Evolutionary conservation across 2,888 invertebrate genomes (phyloP), one percentile per base, ranked within the genome.

Genomic region (Quadroppia sp.): DNA sequence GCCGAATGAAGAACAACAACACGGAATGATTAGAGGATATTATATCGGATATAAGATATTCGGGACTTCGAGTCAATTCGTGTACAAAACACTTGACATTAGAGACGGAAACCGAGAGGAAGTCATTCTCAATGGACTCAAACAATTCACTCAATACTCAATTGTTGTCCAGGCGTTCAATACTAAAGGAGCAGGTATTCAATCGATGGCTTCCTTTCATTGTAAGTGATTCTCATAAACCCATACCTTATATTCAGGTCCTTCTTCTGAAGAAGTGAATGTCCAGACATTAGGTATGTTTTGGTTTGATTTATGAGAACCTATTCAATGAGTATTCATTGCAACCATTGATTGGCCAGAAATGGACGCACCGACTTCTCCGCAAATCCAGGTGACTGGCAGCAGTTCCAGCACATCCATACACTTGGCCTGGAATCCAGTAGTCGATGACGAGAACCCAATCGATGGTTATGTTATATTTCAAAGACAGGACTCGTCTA

Each of bases 161-260:
- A 80, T 83, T 6, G 80, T 82, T 69, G 81, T 83, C 4, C 81
- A 82, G 76, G 82, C 83, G 13, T 82, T 80, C 77, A 83, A 83
- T 76, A 78, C 78, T 4, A 80, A 80, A 71, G 83, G 83, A 1
- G 80, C 81, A 40, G 69, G 69, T 69, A 83, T 25, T 83, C 83
- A 23, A 25, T 20, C 1, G 40, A 23, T 30, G 13, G 20, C 13
- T n/a, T 53, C 7, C 23, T 23, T 53, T 53, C 20, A 30, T 59
- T 59, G 32, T 15, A n/a, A n/a, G n/a, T n/a, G n/a, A 25, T 56
- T 56, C 56, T 3, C 11, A 7, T 3, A 25, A 6, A 7, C 28
- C 23, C 23, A 7, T 56, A 9, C 17, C 3, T 23, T 23, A 56
- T 56, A 13, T 25, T 23, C 13, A 32, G 74, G 75, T 1, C 75